Conservation (phyloP, 2,797 vertebrate genomes). For the Coccyzus lansbergi region DNA sequence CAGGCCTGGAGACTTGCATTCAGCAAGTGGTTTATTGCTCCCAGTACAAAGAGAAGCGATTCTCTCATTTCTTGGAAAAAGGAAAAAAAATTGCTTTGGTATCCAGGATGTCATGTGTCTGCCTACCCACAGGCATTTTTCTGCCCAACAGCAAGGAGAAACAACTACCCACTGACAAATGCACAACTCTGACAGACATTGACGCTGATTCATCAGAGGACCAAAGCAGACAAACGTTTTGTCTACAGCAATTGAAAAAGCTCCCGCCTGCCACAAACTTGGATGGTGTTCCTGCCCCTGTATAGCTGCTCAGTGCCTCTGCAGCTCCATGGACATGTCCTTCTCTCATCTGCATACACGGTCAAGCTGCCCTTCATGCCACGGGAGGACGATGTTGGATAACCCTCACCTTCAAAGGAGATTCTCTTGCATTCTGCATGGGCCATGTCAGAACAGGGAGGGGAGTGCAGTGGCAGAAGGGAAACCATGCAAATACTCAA, state of each 20-base stretch:
- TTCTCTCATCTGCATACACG: background rate
- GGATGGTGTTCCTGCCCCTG: background rate
- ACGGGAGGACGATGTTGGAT: accelerated
- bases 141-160: slow-evolving; percentile 49
- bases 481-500: no score
- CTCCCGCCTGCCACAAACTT: accelerated
- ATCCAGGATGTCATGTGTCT: slow-evolving; percentile 25
- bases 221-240: background rate
- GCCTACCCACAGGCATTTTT: slow-evolving; percentile 44
- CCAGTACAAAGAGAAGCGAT: background rate
- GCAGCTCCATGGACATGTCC: background rate
- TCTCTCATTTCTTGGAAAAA: slow-evolving; percentile 55
- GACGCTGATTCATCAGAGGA: background rate
- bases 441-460: accelerated
- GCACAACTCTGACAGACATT: background rate
- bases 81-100: slow-evolving; percentile 13
- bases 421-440: background rate
- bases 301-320: background rate
- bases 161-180: background rate
- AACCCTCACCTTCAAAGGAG: background rate
- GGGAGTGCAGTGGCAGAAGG: accelerated
- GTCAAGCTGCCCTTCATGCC: background rate
- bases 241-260: background rate
- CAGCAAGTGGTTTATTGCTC: slow-evolving; percentile 12
- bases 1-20: slow-evolving; percentile 10